These are phyloP conservation scores for Ectemnius continuus DNA, from an alignment of 2,888 invertebrate species.

Conservation along the genomic window DNA sequence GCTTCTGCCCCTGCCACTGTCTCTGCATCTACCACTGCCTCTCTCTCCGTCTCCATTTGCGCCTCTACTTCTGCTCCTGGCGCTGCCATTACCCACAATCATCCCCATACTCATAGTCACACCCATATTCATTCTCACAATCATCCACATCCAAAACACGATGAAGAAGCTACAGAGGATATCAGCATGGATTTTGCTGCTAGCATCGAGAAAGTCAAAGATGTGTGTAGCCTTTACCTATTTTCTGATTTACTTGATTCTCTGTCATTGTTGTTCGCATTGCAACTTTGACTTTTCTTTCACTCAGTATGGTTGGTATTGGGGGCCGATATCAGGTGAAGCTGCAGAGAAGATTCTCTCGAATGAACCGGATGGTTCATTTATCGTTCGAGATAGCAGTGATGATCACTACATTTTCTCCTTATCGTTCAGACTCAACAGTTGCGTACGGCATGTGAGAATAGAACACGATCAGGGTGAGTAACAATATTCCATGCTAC, in stretches of 20 bases:
- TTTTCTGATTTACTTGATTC: not conserved
- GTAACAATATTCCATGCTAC: constrained; percentile 1
- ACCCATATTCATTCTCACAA: too few species aligned
- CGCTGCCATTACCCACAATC: not conserved
- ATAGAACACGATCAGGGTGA: constrained; percentile 96
- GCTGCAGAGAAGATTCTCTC: constrained; percentile 94
- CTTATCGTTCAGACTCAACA: constrained; percentile 94
- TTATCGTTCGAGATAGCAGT: constrained; percentile 95
- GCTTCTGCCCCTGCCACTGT: not conserved
- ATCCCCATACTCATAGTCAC: too few species aligned
- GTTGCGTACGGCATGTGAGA: constrained; percentile 92
- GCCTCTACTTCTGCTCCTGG: not conserved
- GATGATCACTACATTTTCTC: constrained; percentile 97
- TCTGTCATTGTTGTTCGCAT: constrained; percentile 1
- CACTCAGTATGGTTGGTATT: constrained; percentile 94
- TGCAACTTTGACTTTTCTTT: constrained; percentile 20
- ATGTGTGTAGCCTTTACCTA: constrained; percentile 82
- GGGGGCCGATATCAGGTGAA: constrained; percentile 95
- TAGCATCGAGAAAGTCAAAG: constrained; percentile 95
- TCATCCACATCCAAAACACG: constrained; percentile 76
- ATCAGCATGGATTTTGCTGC: constrained; percentile 90
- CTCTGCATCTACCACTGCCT: too few species aligned
- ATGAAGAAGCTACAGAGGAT: constrained; percentile 78
- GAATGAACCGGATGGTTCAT: constrained; percentile 95
- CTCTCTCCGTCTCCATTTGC: too few species aligned